Percentiles rank a stretch among this genome's conserved stretches.
Evolutionary conservation across 2,797 vertebrate species (phyloP).

Genomic region (Acipenser ruthenus): DNA sequence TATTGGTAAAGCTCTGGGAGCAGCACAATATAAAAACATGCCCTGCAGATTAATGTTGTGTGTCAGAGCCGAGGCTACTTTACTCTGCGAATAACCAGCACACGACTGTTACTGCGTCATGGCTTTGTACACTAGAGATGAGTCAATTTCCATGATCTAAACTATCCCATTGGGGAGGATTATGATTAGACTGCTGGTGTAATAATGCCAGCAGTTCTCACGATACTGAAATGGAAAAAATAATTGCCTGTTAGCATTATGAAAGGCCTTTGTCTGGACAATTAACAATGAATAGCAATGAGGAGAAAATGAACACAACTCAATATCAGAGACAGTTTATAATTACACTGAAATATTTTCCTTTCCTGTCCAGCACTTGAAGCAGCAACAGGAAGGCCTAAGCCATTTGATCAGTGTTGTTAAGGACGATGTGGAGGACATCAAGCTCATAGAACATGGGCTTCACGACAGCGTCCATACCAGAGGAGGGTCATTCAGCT

Average conservation of each 20-base stretch:
- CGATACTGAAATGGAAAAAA: not conserved
- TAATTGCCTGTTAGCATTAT: not conserved
- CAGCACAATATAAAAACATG: not conserved
- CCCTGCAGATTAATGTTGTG: no score
- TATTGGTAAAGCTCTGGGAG: no score
- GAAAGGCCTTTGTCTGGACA: not conserved
- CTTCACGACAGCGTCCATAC: conserved; percentile 79
- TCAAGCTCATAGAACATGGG: conserved; percentile 89
- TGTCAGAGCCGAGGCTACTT: no score
- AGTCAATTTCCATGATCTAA: no score
- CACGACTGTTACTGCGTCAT: no score
- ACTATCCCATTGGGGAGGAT: no score
- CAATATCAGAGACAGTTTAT: no score
- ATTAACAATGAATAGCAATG: not conserved
- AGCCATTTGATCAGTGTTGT: conserved; percentile 92
- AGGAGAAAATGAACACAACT: not conserved
- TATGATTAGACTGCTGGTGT: no score
- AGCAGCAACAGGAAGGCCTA: conserved; percentile 92
- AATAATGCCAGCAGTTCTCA: no score
- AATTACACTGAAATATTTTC: not conserved
- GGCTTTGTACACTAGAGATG: no score
- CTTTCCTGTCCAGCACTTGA: conserved; percentile 72
- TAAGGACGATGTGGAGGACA: conserved; percentile 93
- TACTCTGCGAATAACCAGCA: no score
- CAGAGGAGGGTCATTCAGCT: conserved; percentile 79